Evolutionary conservation across 2,888 invertebrate species (phyloP).

Genomic region (Hesperia comma): DNA sequence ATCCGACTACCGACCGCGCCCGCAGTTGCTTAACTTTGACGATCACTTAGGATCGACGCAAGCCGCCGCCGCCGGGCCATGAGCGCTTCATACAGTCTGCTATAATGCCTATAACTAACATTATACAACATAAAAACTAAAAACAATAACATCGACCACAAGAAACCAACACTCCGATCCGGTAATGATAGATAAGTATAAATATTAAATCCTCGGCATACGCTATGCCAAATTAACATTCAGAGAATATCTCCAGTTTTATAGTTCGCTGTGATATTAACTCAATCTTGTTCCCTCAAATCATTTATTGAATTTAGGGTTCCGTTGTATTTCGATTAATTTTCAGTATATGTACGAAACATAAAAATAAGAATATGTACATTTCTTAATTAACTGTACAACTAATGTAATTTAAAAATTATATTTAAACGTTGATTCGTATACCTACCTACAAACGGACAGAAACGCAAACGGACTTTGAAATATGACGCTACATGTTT

Average conservation of each 20-base stretch:
- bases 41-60: no score
- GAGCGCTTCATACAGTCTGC: no score
- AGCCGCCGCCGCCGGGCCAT: no score
- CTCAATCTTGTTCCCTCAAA: conserved; percentile 56
- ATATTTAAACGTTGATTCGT: no score
- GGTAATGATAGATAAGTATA: conserved; percentile 22
- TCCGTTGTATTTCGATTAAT: conserved; percentile 30
- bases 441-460: no score
- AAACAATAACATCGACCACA: neutral
- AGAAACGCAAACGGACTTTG: no score
- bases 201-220: conserved; percentile 28
- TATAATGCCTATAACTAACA: no score
- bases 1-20: no score
- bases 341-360: neutral
- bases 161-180: conserved; percentile 14
- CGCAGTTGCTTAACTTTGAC: no score
- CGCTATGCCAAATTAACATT: conserved; percentile 34
- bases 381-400: no score
- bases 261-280: conserved; percentile 41
- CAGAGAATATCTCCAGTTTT: conserved; percentile 33
- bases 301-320: conserved; percentile 51
- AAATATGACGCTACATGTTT: no score
- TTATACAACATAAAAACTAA: neutral
- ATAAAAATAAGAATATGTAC: neutral
- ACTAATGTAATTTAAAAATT: no score